Conservation (phyloP, 2,113 vertebrate species). For the Tapirus terrestris region DNA sequence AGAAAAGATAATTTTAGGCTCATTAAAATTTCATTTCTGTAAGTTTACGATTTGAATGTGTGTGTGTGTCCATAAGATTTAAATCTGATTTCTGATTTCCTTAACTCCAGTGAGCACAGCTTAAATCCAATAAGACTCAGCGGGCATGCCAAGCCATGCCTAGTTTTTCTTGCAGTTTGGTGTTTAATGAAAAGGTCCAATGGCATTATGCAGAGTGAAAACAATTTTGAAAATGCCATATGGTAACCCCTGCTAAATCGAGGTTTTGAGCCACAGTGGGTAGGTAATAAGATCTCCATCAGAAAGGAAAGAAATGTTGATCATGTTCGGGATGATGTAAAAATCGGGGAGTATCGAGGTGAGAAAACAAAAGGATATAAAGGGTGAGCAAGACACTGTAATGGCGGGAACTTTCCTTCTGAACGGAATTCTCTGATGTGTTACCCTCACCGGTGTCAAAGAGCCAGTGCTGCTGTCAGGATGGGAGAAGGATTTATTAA, state of each 20-base stretch:
- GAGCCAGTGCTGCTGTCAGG: neutral
- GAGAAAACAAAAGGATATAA: neutral
- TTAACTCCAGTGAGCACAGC: neutral
- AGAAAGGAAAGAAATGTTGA: neutral
- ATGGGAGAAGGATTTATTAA: neutral
- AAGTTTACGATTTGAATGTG: neutral
- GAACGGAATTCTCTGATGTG: neutral
- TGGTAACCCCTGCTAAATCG: slow-evolving; percentile 37
- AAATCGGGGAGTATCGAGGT: neutral
- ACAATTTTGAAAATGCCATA: slow-evolving; percentile 61
- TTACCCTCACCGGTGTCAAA: neutral
- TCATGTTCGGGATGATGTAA: neutral
- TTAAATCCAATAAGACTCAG: neutral
- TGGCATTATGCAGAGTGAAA: slow-evolving; percentile 58
- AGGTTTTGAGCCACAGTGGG: neutral
- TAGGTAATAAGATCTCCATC: neutral
- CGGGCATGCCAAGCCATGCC: neutral
- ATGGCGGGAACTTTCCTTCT: neutral
- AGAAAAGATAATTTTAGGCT: neutral
- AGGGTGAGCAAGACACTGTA: accelerated
- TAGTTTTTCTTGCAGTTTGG: slow-evolving; percentile 10
- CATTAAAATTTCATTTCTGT: neutral
- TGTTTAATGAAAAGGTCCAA: slow-evolving; percentile 42
- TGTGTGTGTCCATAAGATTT: neutral
- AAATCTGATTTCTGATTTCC: neutral